Base-by-base conservation (phyloP, 2,888 invertebrate species). In the Drosophila testacea region DNA sequence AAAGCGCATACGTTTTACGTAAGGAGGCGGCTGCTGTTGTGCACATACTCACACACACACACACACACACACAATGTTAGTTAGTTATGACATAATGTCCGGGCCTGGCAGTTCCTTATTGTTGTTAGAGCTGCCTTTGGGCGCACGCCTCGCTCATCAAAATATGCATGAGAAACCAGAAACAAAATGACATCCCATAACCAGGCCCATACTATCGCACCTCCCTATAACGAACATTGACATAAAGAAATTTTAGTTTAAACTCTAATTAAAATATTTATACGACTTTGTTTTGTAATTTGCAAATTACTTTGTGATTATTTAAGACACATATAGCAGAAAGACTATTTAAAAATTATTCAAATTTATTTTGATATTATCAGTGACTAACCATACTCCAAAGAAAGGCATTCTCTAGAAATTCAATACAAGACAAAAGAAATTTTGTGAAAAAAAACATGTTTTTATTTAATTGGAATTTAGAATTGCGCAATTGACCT, bases 1-100 rank as follows among this genome's bases (percentile, higher is more conserved):
- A 76, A 82, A 71, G 88, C 82, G 83, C 88, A 85, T 64, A 77
- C 36, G 69, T 55, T 71, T 82, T 88, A 86, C 87, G 86, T 88
- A 83, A 88, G 83, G 70, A 83, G 76, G 71, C 80, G 56, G 79
- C 87, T 69, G 75, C 73, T 78, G 77, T 30, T 52, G 59, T 60
- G 46, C 61, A 75, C 41, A 39, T 13, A 62, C 42, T 63, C 55
- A 1, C 16, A 56, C 39, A 63, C 30, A 46, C 57, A 34, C 34
- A 55, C 48, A 47, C 27, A 41, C 32, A 55, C 10, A 27, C 32
- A 44, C 51, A 52, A 10, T 6, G 13, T 11, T 36, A 55, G n/a
- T 42, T 50, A 63, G 46, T 62, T 66, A 88, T 82, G 82, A 82
- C 88, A 82, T 82, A 82, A 82, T 85, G 82, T 87, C 81, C 81